Evolutionary conservation across 1,140 invertebrate genomes (phyloP).

Genomic region (Ectropis grisescens): DNA sequence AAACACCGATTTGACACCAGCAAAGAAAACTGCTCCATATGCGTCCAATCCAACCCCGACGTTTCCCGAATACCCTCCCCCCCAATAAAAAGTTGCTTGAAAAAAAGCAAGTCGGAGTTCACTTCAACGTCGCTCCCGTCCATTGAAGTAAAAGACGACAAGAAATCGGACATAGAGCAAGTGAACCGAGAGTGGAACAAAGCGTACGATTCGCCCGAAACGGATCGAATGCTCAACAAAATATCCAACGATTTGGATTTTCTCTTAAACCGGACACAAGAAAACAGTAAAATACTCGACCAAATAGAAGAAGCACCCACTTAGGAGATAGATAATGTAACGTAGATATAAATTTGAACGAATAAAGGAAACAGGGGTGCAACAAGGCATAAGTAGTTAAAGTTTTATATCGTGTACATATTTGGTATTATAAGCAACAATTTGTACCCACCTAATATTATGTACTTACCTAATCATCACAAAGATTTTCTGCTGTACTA

Average conservation of each 20-base stretch:
- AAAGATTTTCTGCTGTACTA: too few relatives aligned
- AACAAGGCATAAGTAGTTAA: constrained; percentile 23
- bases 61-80: constrained; percentile 48
- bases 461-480: too few relatives aligned
- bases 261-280: constrained; percentile 74
- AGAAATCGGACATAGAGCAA: constrained; percentile 51
- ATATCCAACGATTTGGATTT: constrained; percentile 83
- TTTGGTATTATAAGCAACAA: constrained; percentile 1
- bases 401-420: constrained; percentile 14
- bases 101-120: constrained; percentile 48
- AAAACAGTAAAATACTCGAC: constrained; percentile 26
- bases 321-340: constrained; percentile 16
- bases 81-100: constrained; percentile 62
- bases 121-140: constrained; percentile 48
- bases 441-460: neutral
- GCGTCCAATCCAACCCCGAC: constrained; percentile 55
- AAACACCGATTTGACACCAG: constrained; percentile 38
- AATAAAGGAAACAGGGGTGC: constrained; percentile 42
- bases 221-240: constrained; percentile 76
- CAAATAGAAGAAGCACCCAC: constrained; percentile 50
- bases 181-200: constrained; percentile 51
- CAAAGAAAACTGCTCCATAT: constrained; percentile 51
- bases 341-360: neutral
- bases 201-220: constrained; percentile 49
- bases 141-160: constrained; percentile 45